Conservation (phyloP, 2,888 invertebrate species). For the Psylliodes chrysocephalus region DNA sequence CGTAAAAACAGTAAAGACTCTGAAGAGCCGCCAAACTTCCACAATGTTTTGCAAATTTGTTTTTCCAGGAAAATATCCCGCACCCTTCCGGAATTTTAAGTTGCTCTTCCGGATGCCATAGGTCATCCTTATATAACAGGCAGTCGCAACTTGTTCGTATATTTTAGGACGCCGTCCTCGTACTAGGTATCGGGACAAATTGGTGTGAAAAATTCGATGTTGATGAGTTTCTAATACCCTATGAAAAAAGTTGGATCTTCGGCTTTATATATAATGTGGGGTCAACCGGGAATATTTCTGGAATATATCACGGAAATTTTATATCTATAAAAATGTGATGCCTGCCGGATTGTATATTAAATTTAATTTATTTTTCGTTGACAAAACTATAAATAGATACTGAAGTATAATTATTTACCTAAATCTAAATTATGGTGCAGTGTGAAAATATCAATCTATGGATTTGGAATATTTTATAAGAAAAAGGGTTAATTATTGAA, state of each 20-base stretch:
- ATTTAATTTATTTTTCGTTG: too few species aligned
- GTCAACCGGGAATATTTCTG: not conserved
- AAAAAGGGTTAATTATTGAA: too few species aligned
- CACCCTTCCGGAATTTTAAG: constrained; percentile 60
- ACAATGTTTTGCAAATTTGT: constrained; percentile 62
- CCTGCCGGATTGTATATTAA: too few species aligned
- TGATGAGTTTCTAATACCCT: constrained; percentile 39
- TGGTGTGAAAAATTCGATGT: constrained; percentile 43
- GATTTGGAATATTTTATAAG: too few species aligned
- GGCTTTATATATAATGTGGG: constrained; percentile 3
- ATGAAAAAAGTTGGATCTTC: constrained; percentile 25
- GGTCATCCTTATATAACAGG: constrained; percentile 58
- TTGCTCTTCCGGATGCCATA: constrained; percentile 51
- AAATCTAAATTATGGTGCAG: too few species aligned
- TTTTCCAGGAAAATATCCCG: constrained; percentile 61
- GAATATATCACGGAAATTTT: not conserved
- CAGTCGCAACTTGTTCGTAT: constrained; percentile 48
- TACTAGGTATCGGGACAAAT: constrained; percentile 57
- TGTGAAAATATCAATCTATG: too few species aligned
- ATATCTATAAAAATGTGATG: too few species aligned
- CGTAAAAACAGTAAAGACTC: constrained; percentile 32
- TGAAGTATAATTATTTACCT: too few species aligned
- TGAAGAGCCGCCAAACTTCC: constrained; percentile 54
- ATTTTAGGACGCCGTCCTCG: constrained; percentile 47
- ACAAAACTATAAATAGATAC: too few species aligned